Evolutionary conservation across 2,888 invertebrate genomes (phyloP).

Genomic region (Leucania comma): DNA sequence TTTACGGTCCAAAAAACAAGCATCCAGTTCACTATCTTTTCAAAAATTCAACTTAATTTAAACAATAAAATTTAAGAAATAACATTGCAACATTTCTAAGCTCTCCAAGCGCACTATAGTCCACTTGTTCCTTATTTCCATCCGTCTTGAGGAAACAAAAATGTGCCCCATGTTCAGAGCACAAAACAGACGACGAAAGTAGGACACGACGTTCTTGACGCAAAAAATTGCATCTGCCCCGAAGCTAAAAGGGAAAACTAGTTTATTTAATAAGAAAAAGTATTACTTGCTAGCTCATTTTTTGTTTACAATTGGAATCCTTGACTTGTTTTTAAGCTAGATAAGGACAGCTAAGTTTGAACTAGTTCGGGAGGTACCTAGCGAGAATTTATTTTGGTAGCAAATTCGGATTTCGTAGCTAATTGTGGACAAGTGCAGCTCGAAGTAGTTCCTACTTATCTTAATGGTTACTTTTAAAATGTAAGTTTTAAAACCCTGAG

Average conservation of each 20-base stretch:
- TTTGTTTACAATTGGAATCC: slow-evolving; percentile 43
- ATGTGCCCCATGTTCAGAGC: slow-evolving; percentile 45
- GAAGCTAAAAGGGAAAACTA: slow-evolving; percentile 47
- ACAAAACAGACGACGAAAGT: slow-evolving; percentile 56
- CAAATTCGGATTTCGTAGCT: slow-evolving; percentile 31
- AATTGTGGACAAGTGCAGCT: slow-evolving; percentile 44
- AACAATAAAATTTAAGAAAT: not conserved
- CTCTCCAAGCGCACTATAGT: slow-evolving; percentile 30
- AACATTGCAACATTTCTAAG: slow-evolving; percentile 27
- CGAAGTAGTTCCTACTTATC: slow-evolving; percentile 42
- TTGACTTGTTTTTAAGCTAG: slow-evolving; percentile 30
- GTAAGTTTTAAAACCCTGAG: slow-evolving; percentile 35
- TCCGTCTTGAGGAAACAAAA: slow-evolving; percentile 41
- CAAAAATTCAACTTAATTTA: not conserved
- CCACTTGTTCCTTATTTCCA: slow-evolving; percentile 43
- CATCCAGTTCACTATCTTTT: not conserved
- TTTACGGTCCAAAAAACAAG: too few species aligned
- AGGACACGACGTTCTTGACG: slow-evolving; percentile 52
- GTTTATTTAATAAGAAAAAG: slow-evolving; percentile 56
- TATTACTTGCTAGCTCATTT: slow-evolving; percentile 40
- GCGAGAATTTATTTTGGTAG: slow-evolving; percentile 23
- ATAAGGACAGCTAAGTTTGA: slow-evolving; percentile 15
- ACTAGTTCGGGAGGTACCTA: not conserved
- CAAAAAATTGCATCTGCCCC: slow-evolving; percentile 59
- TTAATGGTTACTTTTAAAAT: slow-evolving; percentile 43